phyloP scores from a whole-genome alignment of 2,113 vertebrate genomes.

The Romanogobio albipinnatus region DNA sequence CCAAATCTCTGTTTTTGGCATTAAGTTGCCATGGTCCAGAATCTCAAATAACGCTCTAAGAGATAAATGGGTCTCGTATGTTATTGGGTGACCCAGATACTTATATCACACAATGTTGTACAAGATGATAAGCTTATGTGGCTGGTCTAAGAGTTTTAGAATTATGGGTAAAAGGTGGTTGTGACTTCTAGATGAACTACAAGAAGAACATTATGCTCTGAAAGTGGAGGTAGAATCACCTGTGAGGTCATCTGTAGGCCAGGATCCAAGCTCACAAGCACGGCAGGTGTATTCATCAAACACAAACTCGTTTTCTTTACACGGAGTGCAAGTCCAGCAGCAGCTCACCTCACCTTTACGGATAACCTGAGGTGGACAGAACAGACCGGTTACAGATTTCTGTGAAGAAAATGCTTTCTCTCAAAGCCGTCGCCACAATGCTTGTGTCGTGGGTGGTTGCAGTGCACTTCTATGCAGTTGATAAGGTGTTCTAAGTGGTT shows the following conservation, averaged over 20 bases:
- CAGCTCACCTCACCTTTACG: conserved; percentile 99
- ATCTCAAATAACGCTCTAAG: conserved; percentile 42
- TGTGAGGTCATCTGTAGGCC: conserved; percentile 92
- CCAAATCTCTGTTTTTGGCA: conserved; percentile 48
- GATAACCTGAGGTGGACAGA: conserved; percentile 82
- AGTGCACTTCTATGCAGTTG: background rate
- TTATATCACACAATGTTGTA: conserved; percentile 8
- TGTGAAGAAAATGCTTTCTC: background rate
- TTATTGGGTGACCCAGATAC: conserved; percentile 44
- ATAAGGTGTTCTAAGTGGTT: background rate
- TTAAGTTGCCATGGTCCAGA: conserved; percentile 38
- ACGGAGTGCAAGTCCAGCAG: conserved; percentile 97
- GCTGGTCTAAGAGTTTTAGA: background rate
- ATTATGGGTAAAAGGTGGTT: background rate
- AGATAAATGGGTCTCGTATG: conserved; percentile 47
- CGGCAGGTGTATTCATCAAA: conserved; percentile 97
- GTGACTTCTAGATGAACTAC: background rate
- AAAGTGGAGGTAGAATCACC: conserved; percentile 73
- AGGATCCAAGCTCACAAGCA: conserved; percentile 90
- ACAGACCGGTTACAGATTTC: conserved; percentile 3
- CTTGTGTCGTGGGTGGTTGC: background rate
- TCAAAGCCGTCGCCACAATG: background rate
- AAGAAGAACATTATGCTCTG: background rate
- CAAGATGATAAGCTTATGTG: conserved; percentile 18
- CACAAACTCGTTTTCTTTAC: conserved; percentile 96